Evolutionary conservation across 92 coral and sea anemone species (phyloP), one percentile per base, ranked within the genome.

Genomic region (Phymanthus crucifer): DNA sequence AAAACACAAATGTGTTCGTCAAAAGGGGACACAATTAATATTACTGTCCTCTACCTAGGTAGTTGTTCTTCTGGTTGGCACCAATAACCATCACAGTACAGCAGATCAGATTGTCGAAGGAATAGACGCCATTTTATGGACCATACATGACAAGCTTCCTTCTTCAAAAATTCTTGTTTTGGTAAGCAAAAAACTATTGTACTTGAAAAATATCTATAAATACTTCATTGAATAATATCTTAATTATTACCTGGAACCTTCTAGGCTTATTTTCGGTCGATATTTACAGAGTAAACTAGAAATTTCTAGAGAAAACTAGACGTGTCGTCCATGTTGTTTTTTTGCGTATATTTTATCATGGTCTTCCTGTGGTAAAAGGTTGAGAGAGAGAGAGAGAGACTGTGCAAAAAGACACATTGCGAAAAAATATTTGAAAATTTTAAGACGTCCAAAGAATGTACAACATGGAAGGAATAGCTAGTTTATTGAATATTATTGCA

Each of bases 101-200:
- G 90, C 97, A 12, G 99, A 89, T 19, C 97, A 95, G 54, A 78
- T 95, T 46, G 95, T 89, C 4, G 99, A 95, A 67, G 99, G 99
- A 32, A 93, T 95, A 38, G 99, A 95, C 71, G 37, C 93, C 9
- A 76, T 93, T 66, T 87, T 87, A 14, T 95, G 99, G 99, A 86
- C 91, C 50, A 79, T 95, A 45, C 86, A 88, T 52, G 91, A 94
- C 72, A 88, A 86, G 14, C 56, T 93, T 17, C 91, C 97, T 29
- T 74, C 90, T 9, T 82, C 94, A 24, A 90, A 93, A 72, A 84
- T 95, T 58, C 84, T 95, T 52, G 95, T 93, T 18, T 72, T 95
- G 97, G 99, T 95, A 82, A 84, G 98, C 0, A 36, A 14, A 69
- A 38, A 26, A 6, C 14, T 54, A 54, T 17, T 54, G 21, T 29